These are phyloP conservation scores for Xanthia togata DNA, from an alignment of 2,888 invertebrate species.

Conservation along the genomic window DNA sequence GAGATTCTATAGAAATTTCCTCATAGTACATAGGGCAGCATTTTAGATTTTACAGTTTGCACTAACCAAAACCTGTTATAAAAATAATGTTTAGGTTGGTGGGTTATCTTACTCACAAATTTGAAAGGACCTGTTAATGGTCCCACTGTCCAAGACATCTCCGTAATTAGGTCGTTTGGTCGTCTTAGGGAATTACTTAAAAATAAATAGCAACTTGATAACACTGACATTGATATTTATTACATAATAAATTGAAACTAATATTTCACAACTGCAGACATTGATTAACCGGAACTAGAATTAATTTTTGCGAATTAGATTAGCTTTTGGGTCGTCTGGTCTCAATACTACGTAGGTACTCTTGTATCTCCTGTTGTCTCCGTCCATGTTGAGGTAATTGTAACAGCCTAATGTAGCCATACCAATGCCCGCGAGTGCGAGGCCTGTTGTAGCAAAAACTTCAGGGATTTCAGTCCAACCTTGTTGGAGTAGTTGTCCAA, in stretches of 20 bases:
- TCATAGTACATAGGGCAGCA: neutral
- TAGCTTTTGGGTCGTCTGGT: constrained; percentile 92
- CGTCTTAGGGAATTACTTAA: too few relatives aligned
- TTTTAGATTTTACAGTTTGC: neutral
- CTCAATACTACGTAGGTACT: constrained; percentile 91
- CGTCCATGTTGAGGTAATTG: constrained; percentile 90
- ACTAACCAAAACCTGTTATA: neutral
- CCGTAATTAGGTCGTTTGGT: too few relatives aligned
- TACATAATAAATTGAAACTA: constrained; percentile 83
- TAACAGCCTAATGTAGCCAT: constrained; percentile 85
- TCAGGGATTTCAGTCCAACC: constrained; percentile 94
- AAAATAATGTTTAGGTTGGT: neutral
- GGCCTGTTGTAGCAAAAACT: constrained; percentile 90
- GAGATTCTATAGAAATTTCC: neutral
- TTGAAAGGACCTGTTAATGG: neutral
- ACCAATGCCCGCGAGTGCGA: constrained; percentile 91
- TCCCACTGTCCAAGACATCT: neutral
- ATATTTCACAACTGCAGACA: constrained; percentile 46
- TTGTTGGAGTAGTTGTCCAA: constrained; percentile 83
- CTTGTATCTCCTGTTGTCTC: constrained; percentile 93
- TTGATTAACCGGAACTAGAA: constrained; percentile 29
- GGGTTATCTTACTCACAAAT: too few relatives aligned
- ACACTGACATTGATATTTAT: constrained; percentile 77
- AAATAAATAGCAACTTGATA: constrained; percentile 48
- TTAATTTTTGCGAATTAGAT: constrained; percentile 90